A percentile compares a stretch with the other conserved stretches of the same genome.
phyloP scores from a whole-genome alignment of 2,797 vertebrate species.

The Ataeniobius toweri region DNA sequence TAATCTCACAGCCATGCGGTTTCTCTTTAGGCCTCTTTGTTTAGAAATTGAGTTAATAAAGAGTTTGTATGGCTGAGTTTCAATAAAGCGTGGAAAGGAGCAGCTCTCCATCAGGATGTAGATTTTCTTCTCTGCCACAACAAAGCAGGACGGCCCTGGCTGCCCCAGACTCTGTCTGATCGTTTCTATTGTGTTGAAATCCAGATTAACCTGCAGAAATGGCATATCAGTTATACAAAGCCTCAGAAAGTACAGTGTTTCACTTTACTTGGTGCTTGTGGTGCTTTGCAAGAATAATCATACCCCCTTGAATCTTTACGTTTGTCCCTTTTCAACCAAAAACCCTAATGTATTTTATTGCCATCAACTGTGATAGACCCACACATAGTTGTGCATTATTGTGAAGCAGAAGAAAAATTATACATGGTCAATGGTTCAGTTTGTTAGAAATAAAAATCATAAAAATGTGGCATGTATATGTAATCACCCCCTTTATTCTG shows the following conservation, averaged over 20 bases:
- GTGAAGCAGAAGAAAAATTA: background rate
- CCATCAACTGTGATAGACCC: background rate
- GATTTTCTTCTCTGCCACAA: conserved; percentile 83
- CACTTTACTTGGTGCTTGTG: background rate
- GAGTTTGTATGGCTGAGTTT: conserved; percentile 83
- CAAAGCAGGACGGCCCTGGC: conserved; percentile 80
- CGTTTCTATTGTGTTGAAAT: conserved; percentile 84
- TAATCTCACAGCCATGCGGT: conserved; percentile 24
- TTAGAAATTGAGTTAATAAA: conserved; percentile 71
- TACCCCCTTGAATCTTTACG: background rate
- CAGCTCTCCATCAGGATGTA: conserved; percentile 89
- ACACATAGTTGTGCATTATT: background rate
- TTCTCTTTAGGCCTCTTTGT: conserved; percentile 28
- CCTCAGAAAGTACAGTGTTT: background rate
- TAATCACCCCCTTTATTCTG: background rate
- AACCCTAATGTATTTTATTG: background rate
- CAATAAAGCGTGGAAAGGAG: conserved; percentile 84
- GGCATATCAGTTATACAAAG: background rate
- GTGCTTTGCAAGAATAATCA: background rate
- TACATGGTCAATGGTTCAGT: too few species aligned
- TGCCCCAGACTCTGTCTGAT: conserved; percentile 83
- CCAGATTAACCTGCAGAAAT: conserved; percentile 85
- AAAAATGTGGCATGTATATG: too few species aligned
- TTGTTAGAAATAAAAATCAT: too few species aligned
- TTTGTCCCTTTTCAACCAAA: background rate